Evolutionary conservation across 1,140 invertebrate species (phyloP).

Genomic region (Argopecten irradians): DNA sequence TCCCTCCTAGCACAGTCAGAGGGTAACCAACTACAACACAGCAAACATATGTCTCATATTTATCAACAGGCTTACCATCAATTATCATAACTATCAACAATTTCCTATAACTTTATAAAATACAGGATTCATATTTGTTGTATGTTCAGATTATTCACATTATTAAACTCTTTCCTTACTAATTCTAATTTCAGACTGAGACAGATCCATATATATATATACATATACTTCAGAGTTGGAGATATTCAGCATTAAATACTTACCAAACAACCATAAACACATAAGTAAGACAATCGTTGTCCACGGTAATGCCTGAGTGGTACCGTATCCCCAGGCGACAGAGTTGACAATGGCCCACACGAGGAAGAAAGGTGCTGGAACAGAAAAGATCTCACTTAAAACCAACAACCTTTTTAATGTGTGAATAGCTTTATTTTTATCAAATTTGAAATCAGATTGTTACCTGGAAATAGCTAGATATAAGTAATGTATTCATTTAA

Average conservation of each 20-base stretch:
- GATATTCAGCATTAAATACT: conserved; percentile 55
- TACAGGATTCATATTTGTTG: no score
- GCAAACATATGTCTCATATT: background rate
- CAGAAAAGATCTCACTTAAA: no score
- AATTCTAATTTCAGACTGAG: no score
- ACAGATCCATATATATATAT: no score
- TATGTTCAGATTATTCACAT: no score
- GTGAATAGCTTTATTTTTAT: no score
- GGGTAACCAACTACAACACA: conserved; percentile 79
- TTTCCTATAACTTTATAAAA: no score
- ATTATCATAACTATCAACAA: background rate
- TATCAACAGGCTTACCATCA: background rate
- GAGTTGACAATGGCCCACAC: conserved; percentile 79
- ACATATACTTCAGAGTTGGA: background rate
- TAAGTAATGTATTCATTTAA: no score
- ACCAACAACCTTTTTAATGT: no score
- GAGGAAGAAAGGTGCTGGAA: conserved; percentile 79
- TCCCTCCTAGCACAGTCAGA: conserved; percentile 79
- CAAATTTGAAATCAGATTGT: no score
- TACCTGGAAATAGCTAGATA: no score
- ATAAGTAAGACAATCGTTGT: conserved; percentile 79
- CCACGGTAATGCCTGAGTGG: conserved; percentile 80
- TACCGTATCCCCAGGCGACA: conserved; percentile 79
- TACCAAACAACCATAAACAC: conserved; percentile 79
- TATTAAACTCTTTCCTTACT: no score